Conservation (phyloP, 2,113 vertebrate species). For the Cebidichthys violaceus region DNA sequence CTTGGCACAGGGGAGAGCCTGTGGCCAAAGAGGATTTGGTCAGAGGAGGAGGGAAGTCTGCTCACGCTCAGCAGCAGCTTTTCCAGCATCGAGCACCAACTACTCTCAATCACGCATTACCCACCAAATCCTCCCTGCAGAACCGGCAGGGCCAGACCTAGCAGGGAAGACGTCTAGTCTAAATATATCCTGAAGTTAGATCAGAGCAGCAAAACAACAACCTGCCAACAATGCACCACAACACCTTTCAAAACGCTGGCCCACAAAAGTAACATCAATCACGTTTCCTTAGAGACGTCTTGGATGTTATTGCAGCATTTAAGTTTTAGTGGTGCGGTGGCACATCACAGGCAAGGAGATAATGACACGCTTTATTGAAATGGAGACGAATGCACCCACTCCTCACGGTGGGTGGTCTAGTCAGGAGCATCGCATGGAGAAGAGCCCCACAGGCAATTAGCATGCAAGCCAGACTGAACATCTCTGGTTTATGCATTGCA, state of each 20-base stretch:
- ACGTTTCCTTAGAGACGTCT: conserved; percentile 41
- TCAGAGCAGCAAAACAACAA: conserved; percentile 31
- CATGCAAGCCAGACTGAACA: conserved; percentile 69
- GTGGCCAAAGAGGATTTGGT: conserved; percentile 75
- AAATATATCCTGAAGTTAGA: conserved; percentile 40
- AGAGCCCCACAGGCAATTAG: conserved; percentile 74
- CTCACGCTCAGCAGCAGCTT: conserved; percentile 58
- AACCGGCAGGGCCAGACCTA: conserved; percentile 47
- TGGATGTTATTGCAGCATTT: conserved; percentile 65
- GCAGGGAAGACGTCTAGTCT: conserved; percentile 39
- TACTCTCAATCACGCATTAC: conserved; percentile 67
- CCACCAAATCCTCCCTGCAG: conserved; percentile 60
- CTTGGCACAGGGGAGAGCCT: conserved; percentile 65
- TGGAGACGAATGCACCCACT: conserved; percentile 67
- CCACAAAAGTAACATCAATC: conserved; percentile 53
- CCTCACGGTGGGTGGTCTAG: conserved; percentile 79
- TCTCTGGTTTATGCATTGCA: conserved; percentile 77
- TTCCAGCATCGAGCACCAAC: conserved; percentile 69
- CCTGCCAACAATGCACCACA: conserved; percentile 7
- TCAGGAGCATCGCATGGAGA: conserved; percentile 53
- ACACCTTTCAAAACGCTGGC: conserved; percentile 39
- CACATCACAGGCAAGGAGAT: conserved; percentile 73
- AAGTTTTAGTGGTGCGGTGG: conserved; percentile 66
- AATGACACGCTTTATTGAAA: conserved; percentile 80
- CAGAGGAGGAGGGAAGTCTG: conserved; percentile 63